These are phyloP conservation scores for Paramuricea clavata DNA, from an alignment of 92 coral and sea anemone species.

Conservation along the genomic window DNA sequence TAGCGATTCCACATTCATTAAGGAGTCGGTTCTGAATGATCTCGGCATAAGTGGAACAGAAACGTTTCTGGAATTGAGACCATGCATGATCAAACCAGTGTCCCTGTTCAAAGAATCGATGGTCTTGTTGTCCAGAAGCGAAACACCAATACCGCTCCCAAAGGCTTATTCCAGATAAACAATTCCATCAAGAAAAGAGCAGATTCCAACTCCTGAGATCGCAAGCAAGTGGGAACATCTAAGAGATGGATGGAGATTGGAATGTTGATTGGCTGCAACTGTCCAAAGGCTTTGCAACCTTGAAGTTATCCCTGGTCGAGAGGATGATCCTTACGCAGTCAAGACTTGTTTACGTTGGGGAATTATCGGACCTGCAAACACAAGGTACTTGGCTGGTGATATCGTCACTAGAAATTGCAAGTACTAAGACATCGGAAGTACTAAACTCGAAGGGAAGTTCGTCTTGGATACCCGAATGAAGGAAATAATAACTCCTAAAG, in stretches of 20 bases:
- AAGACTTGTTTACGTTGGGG: slow-evolving; percentile 68
- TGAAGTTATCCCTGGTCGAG: slow-evolving; percentile 62
- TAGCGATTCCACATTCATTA: slow-evolving; percentile 77
- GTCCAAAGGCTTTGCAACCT: slow-evolving; percentile 67
- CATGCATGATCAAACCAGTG: slow-evolving; percentile 64
- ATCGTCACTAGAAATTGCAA: slow-evolving; percentile 1
- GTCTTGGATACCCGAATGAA: slow-evolving; percentile 52
- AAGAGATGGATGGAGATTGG: slow-evolving; percentile 42
- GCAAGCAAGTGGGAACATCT: slow-evolving; percentile 69
- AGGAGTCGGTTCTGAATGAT: slow-evolving; percentile 34
- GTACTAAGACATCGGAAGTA: not conserved
- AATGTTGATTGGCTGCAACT: slow-evolving; percentile 65
- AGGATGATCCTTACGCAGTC: slow-evolving; percentile 67
- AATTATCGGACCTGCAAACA: slow-evolving; percentile 62
- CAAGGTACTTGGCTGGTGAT: slow-evolving; percentile 4
- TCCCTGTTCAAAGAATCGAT: slow-evolving; percentile 50
- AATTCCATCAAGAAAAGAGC: slow-evolving; percentile 71
- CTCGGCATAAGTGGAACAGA: slow-evolving; percentile 71
- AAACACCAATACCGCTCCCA: slow-evolving; percentile 61
- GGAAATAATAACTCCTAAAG: slow-evolving; percentile 51
- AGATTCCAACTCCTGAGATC: slow-evolving; percentile 68
- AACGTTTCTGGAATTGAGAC: slow-evolving; percentile 63
- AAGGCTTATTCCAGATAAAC: slow-evolving; percentile 68
- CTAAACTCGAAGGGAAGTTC: slow-evolving; percentile 44
- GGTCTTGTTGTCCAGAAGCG: slow-evolving; percentile 62